Evolutionary conservation across 2,888 invertebrate species (phyloP).

Genomic region (Mycalesis mineus): DNA sequence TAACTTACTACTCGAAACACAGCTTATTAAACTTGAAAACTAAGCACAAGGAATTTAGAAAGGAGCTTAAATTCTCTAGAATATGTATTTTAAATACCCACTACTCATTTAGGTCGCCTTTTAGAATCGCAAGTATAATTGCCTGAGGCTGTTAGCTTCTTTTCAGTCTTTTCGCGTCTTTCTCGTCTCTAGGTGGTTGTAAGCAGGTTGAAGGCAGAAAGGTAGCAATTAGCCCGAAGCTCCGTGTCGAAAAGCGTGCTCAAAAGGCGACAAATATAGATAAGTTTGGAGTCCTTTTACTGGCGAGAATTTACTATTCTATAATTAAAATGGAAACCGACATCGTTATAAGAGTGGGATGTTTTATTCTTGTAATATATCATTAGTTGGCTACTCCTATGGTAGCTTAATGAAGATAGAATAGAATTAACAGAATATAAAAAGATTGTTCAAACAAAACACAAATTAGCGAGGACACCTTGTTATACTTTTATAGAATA

Average conservation of each 20-base stretch:
- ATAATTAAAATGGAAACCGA: too few relatives aligned
- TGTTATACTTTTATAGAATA: too few relatives aligned
- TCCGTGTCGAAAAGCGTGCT: neutral
- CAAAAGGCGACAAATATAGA: neutral
- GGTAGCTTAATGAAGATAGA: too few relatives aligned
- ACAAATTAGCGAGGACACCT: too few relatives aligned
- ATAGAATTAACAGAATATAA: too few relatives aligned
- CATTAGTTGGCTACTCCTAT: too few relatives aligned
- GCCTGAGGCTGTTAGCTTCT: constrained; percentile 34
- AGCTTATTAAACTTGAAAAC: neutral
- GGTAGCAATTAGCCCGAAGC: constrained; percentile 13
- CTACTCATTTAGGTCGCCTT: constrained; percentile 31
- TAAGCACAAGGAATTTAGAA: neutral
- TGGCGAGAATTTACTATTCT: too few relatives aligned
- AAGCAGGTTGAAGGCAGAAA: constrained; percentile 19
- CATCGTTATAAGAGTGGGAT: too few relatives aligned
- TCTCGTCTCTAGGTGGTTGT: constrained; percentile 35
- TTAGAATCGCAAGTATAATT: constrained; percentile 35
- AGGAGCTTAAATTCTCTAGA: neutral
- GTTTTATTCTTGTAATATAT: too few relatives aligned
- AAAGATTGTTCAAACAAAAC: too few relatives aligned
- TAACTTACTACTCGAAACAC: neutral
- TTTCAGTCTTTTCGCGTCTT: constrained; percentile 52
- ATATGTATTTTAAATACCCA: constrained; percentile 19
- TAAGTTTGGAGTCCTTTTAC: too few relatives aligned